phyloP scores from a whole-genome alignment of 2,797 vertebrate genomes.

The Heliangelus exortis region DNA sequence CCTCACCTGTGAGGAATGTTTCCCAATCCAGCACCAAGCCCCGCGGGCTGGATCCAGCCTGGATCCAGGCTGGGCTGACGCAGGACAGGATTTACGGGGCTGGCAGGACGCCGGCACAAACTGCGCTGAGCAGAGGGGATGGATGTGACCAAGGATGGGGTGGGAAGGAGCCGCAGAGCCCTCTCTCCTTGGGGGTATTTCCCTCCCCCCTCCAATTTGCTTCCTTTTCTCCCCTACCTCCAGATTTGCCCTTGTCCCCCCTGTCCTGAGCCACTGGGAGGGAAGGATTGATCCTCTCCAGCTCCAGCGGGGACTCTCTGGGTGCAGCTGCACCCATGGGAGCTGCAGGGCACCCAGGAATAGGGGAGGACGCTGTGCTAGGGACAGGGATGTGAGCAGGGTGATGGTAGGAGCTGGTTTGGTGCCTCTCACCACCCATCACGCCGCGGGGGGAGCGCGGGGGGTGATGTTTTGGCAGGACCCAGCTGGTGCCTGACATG shows the following conservation, averaged over 20 bases:
- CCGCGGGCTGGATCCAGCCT: fast-evolving
- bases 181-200: not conserved
- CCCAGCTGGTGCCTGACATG: not conserved
- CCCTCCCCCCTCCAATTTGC: not conserved
- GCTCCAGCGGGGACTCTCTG: fast-evolving
- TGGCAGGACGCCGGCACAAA: not conserved
- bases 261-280: not conserved
- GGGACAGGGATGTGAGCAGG: not conserved
- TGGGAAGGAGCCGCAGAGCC: not conserved
- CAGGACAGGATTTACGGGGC: conserved; percentile 15
- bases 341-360: not conserved
- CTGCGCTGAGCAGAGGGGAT: not conserved
- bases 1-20: not conserved
- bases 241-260: not conserved
- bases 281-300: fast-evolving
- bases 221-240: not conserved
- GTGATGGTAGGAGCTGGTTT: not conserved
- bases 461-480: not conserved
- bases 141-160: not conserved
- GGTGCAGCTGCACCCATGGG: not conserved
- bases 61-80: not conserved
- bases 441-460: not conserved
- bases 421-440: conserved; percentile 2
- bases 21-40: not conserved
- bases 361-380: not conserved